Evolutionary conservation across 2,113 vertebrate genomes (phyloP), one percentile per base, ranked within the genome.

Genomic region (Seriola quinqueradiata): DNA sequence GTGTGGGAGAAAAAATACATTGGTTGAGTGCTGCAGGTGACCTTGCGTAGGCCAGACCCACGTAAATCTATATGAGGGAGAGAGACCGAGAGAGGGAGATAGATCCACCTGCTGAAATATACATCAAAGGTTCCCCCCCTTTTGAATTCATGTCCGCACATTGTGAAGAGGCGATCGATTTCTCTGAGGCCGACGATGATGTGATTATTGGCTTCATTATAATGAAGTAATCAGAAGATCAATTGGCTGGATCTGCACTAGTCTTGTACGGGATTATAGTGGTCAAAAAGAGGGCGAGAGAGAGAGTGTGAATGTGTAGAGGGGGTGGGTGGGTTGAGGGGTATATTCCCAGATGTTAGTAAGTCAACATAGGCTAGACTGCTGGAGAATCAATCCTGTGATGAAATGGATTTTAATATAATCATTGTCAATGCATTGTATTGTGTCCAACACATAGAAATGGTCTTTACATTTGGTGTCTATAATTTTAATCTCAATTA

Each of bases 161-260:
- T 90, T 88, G 90, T 91, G 89, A 83, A 77, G 85, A 88, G 79
- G 11, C 36, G 79, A 93, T 95, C 91, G 95, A 95, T 95, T 64
- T 46, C 7, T 23, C 81, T 61, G 71, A 81, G 86, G 93, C 89
- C 87, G 85, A 80, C 55, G 86, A 89, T 93, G 91, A 92, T 91
- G 91, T 93, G 93, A 94, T 94, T 94, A 95, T 95, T 93, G 91
- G 90, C 89, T 93, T 91, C 93, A 92, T 95, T 93, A 94, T 93
- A 94, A 93, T 93, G 93, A 93, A 92, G 87, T 95, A 93, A 95
- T 95, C 93, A 94, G 90, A 82, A 86, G 94, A 94, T 95, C 95
- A 92, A 93, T 95, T 81, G 85, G 82, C 77, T 81, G 91, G 86
- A 92, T 92, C 61, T 77, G 72, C 76, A 72, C 82, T 66, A 19